These are phyloP conservation scores for Ornithorhynchus anatinus DNA, from an alignment of 2,113 vertebrate species.

Conservation along the genomic window DNA sequence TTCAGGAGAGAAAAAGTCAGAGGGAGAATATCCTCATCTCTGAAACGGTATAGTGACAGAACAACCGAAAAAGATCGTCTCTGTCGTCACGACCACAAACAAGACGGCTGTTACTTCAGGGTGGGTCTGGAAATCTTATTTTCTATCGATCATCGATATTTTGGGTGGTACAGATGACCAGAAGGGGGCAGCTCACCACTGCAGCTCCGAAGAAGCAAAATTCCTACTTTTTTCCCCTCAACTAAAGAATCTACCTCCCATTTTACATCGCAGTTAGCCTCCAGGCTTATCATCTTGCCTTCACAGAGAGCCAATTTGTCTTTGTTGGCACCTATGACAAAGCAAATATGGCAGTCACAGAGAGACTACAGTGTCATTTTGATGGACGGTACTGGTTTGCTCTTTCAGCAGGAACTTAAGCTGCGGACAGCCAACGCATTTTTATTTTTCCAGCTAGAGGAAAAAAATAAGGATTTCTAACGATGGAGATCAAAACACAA, in stretches of 20 bases:
- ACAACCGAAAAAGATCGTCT: background rate
- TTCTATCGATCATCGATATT: conserved; percentile 30
- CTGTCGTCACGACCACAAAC: background rate
- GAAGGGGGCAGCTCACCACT: conserved; percentile 66
- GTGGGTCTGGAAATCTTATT: conserved; percentile 10
- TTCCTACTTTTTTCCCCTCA: conserved; percentile 3
- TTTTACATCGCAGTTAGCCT: too few relatives aligned
- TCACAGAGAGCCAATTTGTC: too few relatives aligned
- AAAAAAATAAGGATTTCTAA: too few relatives aligned
- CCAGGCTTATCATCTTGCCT: too few relatives aligned
- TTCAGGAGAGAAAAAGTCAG: conserved; percentile 7
- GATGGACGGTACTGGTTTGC: too few relatives aligned
- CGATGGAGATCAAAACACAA: too few relatives aligned
- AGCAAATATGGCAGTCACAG: too few relatives aligned
- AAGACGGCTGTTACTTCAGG: conserved; percentile 2
- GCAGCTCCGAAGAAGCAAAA: conserved; percentile 17
- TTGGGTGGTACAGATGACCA: conserved; percentile 46
- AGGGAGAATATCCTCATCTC: background rate
- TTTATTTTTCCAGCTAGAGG: too few relatives aligned
- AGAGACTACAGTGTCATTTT: too few relatives aligned
- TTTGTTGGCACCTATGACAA: too few relatives aligned
- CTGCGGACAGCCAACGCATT: too few relatives aligned
- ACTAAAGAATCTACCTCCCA: background rate
- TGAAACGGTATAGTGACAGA: conserved; percentile 1
- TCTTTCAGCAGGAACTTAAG: too few relatives aligned